Percentiles rank a stretch among this genome's conserved stretches.
These are phyloP conservation scores for Suricata suricatta DNA, from an alignment of 2,113 vertebrate genomes.

Conservation along the genomic window DNA sequence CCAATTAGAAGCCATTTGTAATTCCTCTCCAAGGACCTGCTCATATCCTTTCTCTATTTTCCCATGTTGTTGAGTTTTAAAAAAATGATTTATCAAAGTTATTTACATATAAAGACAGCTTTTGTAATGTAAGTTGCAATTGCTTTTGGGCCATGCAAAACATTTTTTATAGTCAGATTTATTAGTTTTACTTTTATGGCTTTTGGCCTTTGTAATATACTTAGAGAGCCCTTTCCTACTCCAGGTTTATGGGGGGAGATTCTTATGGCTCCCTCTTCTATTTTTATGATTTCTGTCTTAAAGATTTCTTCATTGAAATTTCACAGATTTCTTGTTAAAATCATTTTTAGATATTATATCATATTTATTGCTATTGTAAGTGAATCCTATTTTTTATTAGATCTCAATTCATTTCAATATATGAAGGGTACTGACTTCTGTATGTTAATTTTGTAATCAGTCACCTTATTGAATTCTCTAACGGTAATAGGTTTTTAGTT, in stretches of 20 bases:
- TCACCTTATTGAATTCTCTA: constrained; percentile 7
- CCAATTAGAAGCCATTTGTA: neutral
- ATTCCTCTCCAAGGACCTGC: neutral
- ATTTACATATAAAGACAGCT: neutral
- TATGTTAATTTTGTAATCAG: neutral
- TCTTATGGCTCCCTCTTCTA: neutral
- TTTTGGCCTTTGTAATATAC: neutral
- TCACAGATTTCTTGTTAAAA: neutral
- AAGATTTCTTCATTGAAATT: constrained; percentile 3
- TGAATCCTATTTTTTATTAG: neutral
- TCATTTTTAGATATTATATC: constrained; percentile 21
- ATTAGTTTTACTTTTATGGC: neutral
- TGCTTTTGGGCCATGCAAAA: neutral
- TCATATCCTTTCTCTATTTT: neutral
- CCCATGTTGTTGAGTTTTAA: neutral
- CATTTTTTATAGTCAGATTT: constrained; percentile 14
- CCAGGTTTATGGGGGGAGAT: neutral
- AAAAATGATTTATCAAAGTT: neutral
- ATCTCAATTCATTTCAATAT: neutral
- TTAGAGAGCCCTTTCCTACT: neutral
- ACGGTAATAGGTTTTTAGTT: constrained; percentile 13
- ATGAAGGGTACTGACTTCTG: neutral
- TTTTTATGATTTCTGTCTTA: neutral
- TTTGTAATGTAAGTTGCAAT: constrained; percentile 5
- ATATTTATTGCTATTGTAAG: constrained; percentile 7